Base-by-base conservation (phyloP, 2,113 vertebrate genomes). In the Maccullochella peelii region DNA sequence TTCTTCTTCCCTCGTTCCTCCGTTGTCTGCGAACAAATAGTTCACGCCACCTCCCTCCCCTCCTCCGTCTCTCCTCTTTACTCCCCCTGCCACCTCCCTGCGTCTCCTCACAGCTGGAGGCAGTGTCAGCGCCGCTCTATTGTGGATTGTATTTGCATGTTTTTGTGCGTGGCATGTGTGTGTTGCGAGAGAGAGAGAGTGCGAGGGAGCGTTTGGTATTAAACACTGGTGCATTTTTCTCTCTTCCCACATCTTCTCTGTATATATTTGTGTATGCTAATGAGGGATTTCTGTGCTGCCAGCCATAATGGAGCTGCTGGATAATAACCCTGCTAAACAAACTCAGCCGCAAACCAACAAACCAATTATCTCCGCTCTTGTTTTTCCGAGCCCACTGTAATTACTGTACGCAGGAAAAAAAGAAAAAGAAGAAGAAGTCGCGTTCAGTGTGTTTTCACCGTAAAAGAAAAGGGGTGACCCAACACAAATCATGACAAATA, bases 21-120 rank as follows among this genome's bases (percentile, higher is more conserved):
- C 40, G 75, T 78, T 85, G 82, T 88, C 84, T 85, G 49, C 36
- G 67, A 88, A 92, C 86, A 89, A 90, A 92, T 36, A 69, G 85
- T 89, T 86, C 80, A 82, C 54, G 71, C 82, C 77, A 74, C 78
- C 86, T 96, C 94, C 94, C 95, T 92, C 93, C 94, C 93, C 94
- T 93, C 95, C 96, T 79, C 94, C 94, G n/a, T 72, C 88, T 42
- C 78, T 44, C 73, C 78, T 86, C 97, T 96, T 87, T 88, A 63
- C 91, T 91, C 88, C 91, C 84, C 86, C 91, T 90, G 86, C 88
- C 88, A 86, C 88, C 88, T 92, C 87, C 77, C 85, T 84, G 79
- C 77, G 63, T 85, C 83, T 90, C 89, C 82, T 92, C 87, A 84
- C 87, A 89, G 92, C 90, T 88, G 82, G 87, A 90, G 88, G 90